These are phyloP conservation scores for Scaptomyza montana DNA, from an alignment of 1,140 invertebrate genomes.

Conservation along the genomic window DNA sequence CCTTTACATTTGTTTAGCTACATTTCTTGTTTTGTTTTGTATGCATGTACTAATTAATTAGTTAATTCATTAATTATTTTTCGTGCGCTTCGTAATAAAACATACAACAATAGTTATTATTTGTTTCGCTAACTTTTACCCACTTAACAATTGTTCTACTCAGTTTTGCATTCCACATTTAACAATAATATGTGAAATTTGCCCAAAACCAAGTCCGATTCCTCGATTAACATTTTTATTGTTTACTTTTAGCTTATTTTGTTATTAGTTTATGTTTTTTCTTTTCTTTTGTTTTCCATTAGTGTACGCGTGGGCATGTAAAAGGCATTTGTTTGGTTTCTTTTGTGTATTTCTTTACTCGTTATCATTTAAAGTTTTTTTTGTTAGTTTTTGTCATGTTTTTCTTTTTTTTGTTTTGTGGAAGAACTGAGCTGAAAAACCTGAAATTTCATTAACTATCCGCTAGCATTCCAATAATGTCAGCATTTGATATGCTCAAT, in stretches of 20 bases:
- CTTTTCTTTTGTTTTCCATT: conserved; percentile 23
- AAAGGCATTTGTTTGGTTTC: conserved; percentile 82
- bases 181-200: conserved; percentile 27
- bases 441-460: conserved; percentile 55
- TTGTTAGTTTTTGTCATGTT: conserved; percentile 3
- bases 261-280: conserved; percentile 25
- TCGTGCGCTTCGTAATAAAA: conserved; percentile 73
- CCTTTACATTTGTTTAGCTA: conserved; percentile 55
- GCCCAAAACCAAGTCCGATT: conserved; percentile 10
- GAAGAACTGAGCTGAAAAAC: conserved; percentile 77
- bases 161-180: conserved; percentile 23
- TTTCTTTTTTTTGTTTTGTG: conserved; percentile 37
- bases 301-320: conserved; percentile 80
- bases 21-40: no score
- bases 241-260: conserved; percentile 18
- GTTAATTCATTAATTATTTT: conserved; percentile 31
- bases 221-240: conserved; percentile 42
- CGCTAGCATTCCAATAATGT: conserved; percentile 35
- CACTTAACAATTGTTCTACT: conserved; percentile 57
- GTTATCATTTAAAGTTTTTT: conserved; percentile 20
- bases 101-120: conserved; percentile 70
- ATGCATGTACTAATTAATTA: conserved; percentile 25
- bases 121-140: conserved; percentile 54
- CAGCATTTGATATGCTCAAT: conserved; percentile 44
- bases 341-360: conserved; percentile 41